Percentiles rank a stretch among this genome's conserved stretches.
These are phyloP conservation scores for Rhopalosiphum nymphaeae DNA, from an alignment of 2,888 invertebrate genomes.

Conservation along the genomic window DNA sequence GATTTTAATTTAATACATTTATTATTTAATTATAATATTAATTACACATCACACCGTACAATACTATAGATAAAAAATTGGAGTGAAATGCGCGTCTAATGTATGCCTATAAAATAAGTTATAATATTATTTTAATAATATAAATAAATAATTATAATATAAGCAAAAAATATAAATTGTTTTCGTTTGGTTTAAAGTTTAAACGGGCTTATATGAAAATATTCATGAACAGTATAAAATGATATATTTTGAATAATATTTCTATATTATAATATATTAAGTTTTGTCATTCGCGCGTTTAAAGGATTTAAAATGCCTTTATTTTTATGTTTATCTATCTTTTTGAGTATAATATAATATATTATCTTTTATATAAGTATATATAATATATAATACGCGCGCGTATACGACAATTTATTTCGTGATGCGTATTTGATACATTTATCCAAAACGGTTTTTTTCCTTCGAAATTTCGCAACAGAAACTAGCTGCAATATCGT, in stretches of 20 bases:
- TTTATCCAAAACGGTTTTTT: constrained; percentile 20
- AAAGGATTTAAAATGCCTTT: neutral
- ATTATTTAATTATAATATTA: neutral
- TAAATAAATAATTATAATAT: neutral
- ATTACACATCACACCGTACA: neutral
- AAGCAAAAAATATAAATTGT: neutral
- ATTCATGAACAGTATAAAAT: neutral
- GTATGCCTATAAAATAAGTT: neutral
- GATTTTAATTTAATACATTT: neutral
- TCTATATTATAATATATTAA: neutral
- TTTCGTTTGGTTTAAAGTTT: neutral
- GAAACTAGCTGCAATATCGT: neutral
- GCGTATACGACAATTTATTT: constrained; percentile 5
- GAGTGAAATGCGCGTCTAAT: neutral
- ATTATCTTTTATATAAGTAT: neutral
- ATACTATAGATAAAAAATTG: neutral
- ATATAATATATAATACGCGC: neutral
- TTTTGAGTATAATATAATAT: neutral
- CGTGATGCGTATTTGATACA: neutral
- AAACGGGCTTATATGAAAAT: neutral
- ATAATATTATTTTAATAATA: neutral
- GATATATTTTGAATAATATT: neutral
- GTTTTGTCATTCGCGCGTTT: neutral
- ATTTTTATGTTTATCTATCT: neutral
- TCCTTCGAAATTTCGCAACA: neutral